phyloP scores from a whole-genome alignment of 2,797 vertebrate genomes.

The Anabacerthia variegaticeps region DNA sequence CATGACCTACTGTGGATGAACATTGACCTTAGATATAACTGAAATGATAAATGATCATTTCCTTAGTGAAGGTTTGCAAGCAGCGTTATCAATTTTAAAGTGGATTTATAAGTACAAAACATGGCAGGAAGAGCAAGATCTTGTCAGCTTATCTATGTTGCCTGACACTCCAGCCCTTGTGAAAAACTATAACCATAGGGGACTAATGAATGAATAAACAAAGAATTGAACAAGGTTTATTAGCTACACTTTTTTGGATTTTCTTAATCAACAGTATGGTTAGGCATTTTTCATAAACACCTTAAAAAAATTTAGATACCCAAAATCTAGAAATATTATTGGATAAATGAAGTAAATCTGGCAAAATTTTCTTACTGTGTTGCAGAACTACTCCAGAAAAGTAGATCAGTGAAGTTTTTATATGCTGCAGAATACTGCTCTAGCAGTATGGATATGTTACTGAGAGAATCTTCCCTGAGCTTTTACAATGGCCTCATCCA shows the following conservation, averaged over 20 bases:
- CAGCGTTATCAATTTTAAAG: constrained; percentile 14
- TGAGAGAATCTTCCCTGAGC: neutral
- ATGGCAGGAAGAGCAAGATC: neutral
- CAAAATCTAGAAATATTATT: neutral
- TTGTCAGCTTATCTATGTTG: neutral
- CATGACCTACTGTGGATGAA: neutral
- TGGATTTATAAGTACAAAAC: neutral
- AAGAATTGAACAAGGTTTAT: neutral
- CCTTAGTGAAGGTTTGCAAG: neutral
- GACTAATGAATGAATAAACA: neutral
- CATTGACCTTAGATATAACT: neutral
- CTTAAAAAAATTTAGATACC: neutral
- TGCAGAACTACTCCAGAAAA: neutral
- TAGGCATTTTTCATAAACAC: neutral
- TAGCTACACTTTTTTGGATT: neutral
- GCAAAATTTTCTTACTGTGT: neutral
- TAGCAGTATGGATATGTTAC: too few species aligned
- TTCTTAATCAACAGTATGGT: neutral
- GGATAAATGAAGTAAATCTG: neutral
- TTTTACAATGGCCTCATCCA: neutral
- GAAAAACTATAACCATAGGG: neutral
- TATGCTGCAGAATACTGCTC: neutral
- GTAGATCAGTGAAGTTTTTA: neutral
- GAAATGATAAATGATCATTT: constrained; percentile 1
- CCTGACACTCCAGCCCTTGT: neutral